Base-by-base conservation (phyloP, 2,888 invertebrate genomes). In the Biston stratarius region DNA sequence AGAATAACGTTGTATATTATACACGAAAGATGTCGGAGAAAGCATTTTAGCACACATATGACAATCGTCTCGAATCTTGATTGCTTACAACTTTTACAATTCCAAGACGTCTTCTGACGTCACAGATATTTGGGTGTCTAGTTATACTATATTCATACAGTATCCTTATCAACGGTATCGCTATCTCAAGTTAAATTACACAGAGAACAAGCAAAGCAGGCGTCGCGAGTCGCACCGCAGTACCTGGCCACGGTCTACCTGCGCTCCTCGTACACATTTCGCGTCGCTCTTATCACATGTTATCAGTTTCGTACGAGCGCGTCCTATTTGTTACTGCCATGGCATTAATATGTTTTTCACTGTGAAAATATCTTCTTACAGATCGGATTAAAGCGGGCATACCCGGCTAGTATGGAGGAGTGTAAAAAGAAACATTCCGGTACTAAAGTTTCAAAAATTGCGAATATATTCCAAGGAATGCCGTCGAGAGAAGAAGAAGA, bases 381-480 rank as follows among this genome's bases (percentile, higher is more conserved):
- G 94, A 86, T 93, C 83, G 88, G 87, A 86, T 89, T 94, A 86
- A 94, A 91, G 83, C 91, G 91, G 94, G 90, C 87, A 79, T 86
- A 88, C 84, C 89, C 86, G 91, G 83, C 94, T 94, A 95, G 94
- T 83, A 94, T 96, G 95, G 95, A 96, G 92, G 96, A 96, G 86
- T 95, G 96, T 78, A 95, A 95, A 88, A 95, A 95, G 82, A 92
- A 95, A 77, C 95, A 95, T 86, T 81, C 88, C 77, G 97, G 97
- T 89, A 96, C 96, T 79, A 98, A 98, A 94, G 98, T 98, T 83
- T 97, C 97, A 73, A 97, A 98, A 94, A 98, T 98, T 77, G 98
- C 98, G 69, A 97, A 97, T 90, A 97, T 97, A 86, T 98, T 98
- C 90, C 97, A 98, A 94, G 96, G 95, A 75, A 96, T 96, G 94